A percentile compares a stretch with the other conserved stretches of the same genome.
These are phyloP conservation scores for Thalpophila matura DNA, from an alignment of 2,888 invertebrate genomes.

Conservation along the genomic window DNA sequence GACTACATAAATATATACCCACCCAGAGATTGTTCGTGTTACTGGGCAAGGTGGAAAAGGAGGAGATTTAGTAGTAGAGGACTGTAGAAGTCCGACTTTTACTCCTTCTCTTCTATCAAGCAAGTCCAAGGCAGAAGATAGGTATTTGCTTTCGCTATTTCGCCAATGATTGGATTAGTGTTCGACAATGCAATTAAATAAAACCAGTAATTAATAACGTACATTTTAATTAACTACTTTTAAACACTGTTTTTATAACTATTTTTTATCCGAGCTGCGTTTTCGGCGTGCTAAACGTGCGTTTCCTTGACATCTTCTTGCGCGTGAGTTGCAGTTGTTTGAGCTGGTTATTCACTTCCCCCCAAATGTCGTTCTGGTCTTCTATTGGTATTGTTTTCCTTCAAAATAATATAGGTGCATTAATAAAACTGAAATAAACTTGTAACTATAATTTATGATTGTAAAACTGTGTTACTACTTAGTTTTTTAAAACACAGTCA, in stretches of 20 bases:
- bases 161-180: too few species aligned
- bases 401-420: constrained; percentile 62
- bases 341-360: constrained; percentile 95
- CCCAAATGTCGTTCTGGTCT: constrained; percentile 96
- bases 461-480: too few species aligned
- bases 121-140: too few species aligned
- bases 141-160: too few species aligned
- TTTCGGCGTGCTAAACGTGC: constrained; percentile 79
- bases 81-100: too few species aligned
- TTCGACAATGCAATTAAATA: neutral
- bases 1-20: too few species aligned
- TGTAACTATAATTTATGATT: too few species aligned
- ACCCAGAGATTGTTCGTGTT: too few species aligned
- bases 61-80: too few species aligned
- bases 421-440: neutral
- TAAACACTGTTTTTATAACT: constrained; percentile 26
- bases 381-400: constrained; percentile 96
- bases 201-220: constrained; percentile 16
- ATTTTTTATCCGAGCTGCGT: constrained; percentile 78
- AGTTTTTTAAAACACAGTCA: too few species aligned
- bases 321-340: constrained; percentile 93
- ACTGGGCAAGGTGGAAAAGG: too few species aligned
- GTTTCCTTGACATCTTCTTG: constrained; percentile 83
- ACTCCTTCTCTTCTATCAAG: too few species aligned
- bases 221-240: constrained; percentile 57